phyloP scores from a whole-genome alignment of 2,888 invertebrate species.

The Artemia sinica region DNA sequence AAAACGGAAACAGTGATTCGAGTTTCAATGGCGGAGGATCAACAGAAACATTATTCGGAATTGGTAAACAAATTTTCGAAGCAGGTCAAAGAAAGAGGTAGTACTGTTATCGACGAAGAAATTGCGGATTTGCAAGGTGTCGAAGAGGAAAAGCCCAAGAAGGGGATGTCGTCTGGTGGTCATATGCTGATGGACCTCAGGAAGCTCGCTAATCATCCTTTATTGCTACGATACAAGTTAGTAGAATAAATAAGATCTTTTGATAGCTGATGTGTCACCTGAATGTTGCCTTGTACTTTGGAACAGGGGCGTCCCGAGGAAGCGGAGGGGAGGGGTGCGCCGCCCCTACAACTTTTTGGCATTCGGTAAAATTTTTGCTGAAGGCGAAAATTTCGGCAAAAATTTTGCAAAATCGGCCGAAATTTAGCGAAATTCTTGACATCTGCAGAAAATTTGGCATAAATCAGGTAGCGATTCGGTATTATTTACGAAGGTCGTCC shows the following conservation, averaged over 20 bases:
- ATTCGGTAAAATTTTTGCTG: no score
- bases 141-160: background rate
- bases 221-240: constrained; percentile 51
- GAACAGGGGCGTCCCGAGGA: no score
- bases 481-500: no score
- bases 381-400: no score
- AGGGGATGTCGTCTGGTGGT: constrained; percentile 25
- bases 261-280: no score
- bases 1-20: constrained; percentile 54
- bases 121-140: background rate
- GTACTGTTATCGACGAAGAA: background rate
- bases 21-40: constrained; percentile 50
- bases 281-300: no score
- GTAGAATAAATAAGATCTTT: background rate
- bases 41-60: constrained; percentile 54
- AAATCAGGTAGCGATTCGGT: no score
- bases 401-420: no score
- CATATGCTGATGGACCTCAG: constrained; percentile 83
- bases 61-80: constrained; percentile 48
- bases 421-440: no score
- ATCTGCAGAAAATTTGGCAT: no score
- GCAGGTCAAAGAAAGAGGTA: constrained; percentile 45
- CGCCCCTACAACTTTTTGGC: no score
- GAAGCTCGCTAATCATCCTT: constrained; percentile 82
- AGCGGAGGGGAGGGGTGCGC: no score